phyloP scores from a whole-genome alignment of 2,113 vertebrate genomes.

The Zosterops japonicus region DNA sequence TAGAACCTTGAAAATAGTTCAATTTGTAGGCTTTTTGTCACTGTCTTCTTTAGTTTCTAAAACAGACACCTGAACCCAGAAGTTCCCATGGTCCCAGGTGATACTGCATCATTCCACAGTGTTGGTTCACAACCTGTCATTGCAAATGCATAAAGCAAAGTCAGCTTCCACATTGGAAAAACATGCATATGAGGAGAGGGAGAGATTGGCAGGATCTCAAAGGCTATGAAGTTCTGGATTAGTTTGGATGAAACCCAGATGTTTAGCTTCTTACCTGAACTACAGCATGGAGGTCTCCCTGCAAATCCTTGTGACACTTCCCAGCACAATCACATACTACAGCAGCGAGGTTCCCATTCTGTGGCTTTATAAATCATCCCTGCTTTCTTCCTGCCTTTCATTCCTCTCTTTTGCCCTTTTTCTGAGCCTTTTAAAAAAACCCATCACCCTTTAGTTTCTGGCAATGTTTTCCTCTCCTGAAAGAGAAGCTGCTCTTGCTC shows the following conservation, averaged over 20 bases:
- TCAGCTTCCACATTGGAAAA: not conserved
- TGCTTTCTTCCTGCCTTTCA: not conserved
- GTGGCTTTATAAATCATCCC: not conserved
- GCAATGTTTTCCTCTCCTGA: not conserved
- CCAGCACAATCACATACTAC: not conserved
- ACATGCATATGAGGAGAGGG: not conserved
- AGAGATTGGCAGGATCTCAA: slow-evolving; percentile 1
- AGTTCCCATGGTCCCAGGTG: not conserved
- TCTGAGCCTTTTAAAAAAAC: not conserved
- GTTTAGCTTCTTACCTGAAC: slow-evolving; percentile 21
- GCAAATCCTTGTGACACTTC: not conserved
- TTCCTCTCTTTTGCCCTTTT: not conserved
- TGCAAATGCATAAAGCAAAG: not conserved
- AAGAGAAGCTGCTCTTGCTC: not conserved
- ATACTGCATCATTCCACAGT: not conserved
- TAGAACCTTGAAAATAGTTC: not conserved
- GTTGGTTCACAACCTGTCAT: not conserved
- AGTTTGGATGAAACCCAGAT: not conserved
- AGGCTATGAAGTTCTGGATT: not conserved
- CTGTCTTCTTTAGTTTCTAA: not conserved
- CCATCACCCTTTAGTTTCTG: not conserved
- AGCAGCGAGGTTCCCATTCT: not conserved
- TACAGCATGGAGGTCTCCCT: not conserved
- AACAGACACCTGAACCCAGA: not conserved
- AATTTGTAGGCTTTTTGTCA: not conserved